Base-by-base conservation (phyloP, 2,888 invertebrate species). In the Ormyrus pomaceus region DNA sequence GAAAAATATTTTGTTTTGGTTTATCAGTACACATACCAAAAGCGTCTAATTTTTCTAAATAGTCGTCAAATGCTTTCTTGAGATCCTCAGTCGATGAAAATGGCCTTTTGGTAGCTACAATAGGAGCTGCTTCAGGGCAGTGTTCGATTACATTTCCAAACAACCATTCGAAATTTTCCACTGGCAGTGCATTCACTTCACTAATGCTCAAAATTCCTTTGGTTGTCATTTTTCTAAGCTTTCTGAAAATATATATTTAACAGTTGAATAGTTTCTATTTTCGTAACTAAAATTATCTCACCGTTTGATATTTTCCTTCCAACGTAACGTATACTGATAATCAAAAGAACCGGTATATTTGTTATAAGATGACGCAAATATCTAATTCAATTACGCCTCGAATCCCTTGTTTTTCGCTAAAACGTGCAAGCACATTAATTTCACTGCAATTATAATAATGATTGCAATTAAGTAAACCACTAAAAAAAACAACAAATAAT, bases 141-240 rank as follows among this genome's bases (percentile, higher is more conserved):
- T 93, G 89, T 86, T 94, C 94, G 74, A 94, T 92, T n/a, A 94
- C 93, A 89, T 94, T 94, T 34, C 92, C 92, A 86, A 94, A 94
- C 74, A 93, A 88, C 86, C 91, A 90, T 81, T 92, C 92, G 87
- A 94, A 94, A 82, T 93, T 91, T 64, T 92, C 92, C 65, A 88
- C 90, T 65, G 89, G 88, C 83, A 94, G 87, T 70, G 89, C 90
- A 87, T 94, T 94, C 0, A 94, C 92, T 86, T 93, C 92, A 53
- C 89, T 87, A 77, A 94, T 91, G 80, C 88, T 89, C 74, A 91
- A 83, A 71, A 86, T 83, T 48, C 84, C 85, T 51, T 77, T 82
- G 0, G 83, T 74, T 10, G 84, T 55, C 86, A 86, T 85, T 74
- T 68, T 79, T 13, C 0, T 50, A 8, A 61, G 46, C 10, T 65